Evolutionary conservation across 2,113 vertebrate species (phyloP).

Genomic region (Zosterops hypoxanthus): DNA sequence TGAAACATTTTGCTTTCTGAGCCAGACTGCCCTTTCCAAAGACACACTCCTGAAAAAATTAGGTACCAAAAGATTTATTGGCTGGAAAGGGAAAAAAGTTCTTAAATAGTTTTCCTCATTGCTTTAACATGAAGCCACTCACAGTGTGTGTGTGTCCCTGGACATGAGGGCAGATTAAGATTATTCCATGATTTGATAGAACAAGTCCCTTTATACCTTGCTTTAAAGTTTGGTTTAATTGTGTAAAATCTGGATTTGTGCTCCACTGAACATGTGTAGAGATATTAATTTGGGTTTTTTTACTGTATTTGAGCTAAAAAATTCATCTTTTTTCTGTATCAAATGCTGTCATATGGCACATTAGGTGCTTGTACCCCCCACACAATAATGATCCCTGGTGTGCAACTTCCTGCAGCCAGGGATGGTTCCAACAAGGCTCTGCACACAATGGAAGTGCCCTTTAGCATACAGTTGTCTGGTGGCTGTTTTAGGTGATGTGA

Average conservation of each 20-base stretch:
- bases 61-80: constrained; percentile 26
- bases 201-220: background rate
- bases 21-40: background rate
- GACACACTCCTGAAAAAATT: background rate
- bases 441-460: background rate
- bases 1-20: background rate
- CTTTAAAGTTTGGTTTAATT: background rate
- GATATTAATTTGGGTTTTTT: background rate
- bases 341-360: background rate
- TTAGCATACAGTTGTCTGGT: background rate
- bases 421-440: background rate
- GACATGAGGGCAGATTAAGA: background rate
- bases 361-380: background rate
- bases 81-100: background rate
- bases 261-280: background rate
- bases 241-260: background rate
- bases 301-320: background rate
- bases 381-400: background rate
- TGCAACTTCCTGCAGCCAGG: background rate
- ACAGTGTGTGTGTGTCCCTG: background rate
- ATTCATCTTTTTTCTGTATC: background rate
- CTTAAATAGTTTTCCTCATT: constrained; percentile 26
- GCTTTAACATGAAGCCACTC: background rate
- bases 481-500: background rate
- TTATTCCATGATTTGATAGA: background rate